Evolutionary conservation across 2,888 invertebrate genomes (phyloP).

Genomic region (Campoletis raptor): DNA sequence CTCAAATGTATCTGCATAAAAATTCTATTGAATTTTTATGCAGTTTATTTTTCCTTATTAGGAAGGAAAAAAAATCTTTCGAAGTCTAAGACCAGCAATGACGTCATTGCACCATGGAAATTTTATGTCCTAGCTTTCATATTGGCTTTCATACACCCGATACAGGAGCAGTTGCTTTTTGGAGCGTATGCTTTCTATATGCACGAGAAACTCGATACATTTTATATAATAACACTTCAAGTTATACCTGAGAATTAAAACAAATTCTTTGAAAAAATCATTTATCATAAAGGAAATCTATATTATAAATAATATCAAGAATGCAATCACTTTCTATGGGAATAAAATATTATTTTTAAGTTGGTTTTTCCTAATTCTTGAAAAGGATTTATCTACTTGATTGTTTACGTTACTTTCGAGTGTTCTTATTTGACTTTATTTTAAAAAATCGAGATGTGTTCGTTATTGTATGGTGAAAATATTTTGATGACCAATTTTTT

Average conservation of each 20-base stretch:
- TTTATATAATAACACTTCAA: conserved; percentile 5
- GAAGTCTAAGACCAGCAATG: conserved; percentile 3
- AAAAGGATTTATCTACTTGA: neutral
- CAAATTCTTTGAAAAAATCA: neutral
- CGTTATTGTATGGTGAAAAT: neutral
- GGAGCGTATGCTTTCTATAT: conserved; percentile 24
- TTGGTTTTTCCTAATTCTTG: neutral
- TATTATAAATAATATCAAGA: neutral
- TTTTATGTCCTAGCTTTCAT: neutral
- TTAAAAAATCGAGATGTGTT: neutral
- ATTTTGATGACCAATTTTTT: neutral
- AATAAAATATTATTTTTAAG: neutral
- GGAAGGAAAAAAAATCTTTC: neutral
- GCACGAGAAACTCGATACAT: conserved; percentile 14
- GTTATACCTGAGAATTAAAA: neutral
- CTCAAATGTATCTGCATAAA: neutral
- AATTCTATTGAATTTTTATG: too few species aligned
- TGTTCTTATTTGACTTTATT: neutral
- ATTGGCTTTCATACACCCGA: conserved; percentile 14
- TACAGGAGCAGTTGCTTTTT: conserved; percentile 25
- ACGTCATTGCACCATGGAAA: conserved; percentile 28
- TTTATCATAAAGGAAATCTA: neutral
- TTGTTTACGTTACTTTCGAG: neutral
- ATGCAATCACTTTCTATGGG: neutral
- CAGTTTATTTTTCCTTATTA: too few species aligned